Base-by-base conservation (phyloP, 1,140 invertebrate species). In the Stegodyphus dumicola region DNA sequence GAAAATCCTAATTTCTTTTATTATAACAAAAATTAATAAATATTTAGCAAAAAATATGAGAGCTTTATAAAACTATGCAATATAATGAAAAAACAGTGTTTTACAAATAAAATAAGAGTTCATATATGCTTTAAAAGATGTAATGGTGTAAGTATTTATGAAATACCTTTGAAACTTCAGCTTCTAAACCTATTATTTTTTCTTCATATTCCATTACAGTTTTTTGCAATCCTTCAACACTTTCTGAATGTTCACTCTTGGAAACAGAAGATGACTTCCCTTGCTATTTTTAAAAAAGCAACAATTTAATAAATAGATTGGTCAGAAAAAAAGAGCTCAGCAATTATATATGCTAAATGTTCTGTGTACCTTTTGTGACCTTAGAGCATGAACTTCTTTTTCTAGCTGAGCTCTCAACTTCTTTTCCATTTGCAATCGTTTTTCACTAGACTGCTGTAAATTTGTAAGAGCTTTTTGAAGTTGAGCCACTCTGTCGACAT, bases 391-490 rank as follows among this genome's bases (percentile, higher is more conserved):
- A 67, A 97, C 91, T 91, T 97, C 95, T 84, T 93, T 93, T 90
- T 97, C 95, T 7, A 97, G 91, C 89, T 96, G 95, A 51, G 94
- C 92, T 83, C 95, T 91, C 73, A 96, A 90, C 90, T 96, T 90
- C 87, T 90, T 90, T 87, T 92, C 95, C 76, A 95, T 95, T 90
- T 95, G 94, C 90, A 97, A 95, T 80, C 96, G 92, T 89, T 95
- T 93, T 89, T 97, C 95, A 88, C 94, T 94, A 5, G 95, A 95
- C 74, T 95, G 92, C 91, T 97, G 95, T 71, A 96, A 91, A 74
- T 95, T 95, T n/a, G 93, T 93, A 85, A 97, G 92, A 18, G 95
- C 95, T 84, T 95, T 93, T 91, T 97, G 95, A 60, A 97, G 91
- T 85, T 96, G 95, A 69, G 93, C 93, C 51, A 96, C 95, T 88